A percentile compares a stretch with the other conserved stretches of the same genome.
phyloP scores from a whole-genome alignment of 1,140 invertebrate species.

The Euura saliciscinereae region DNA sequence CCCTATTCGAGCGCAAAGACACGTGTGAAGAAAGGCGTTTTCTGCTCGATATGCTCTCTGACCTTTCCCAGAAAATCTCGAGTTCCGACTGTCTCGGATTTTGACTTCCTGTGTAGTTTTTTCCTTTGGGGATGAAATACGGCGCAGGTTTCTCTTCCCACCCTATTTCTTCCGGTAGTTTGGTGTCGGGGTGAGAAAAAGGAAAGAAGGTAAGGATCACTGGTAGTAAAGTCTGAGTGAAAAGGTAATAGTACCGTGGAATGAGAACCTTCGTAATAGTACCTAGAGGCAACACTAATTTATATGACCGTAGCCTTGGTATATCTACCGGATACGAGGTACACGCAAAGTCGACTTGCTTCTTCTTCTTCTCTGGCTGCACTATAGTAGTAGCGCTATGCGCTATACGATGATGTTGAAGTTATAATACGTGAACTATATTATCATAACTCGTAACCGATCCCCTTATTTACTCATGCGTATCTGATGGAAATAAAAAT shows the following conservation, averaged over 20 bases:
- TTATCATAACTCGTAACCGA: slow-evolving; percentile 7
- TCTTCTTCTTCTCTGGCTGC: neutral
- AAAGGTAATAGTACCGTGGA: neutral
- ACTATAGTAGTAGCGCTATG: neutral
- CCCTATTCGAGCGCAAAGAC: no score
- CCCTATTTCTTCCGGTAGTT: slow-evolving; percentile 7
- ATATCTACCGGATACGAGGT: neutral
- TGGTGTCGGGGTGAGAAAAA: slow-evolving; percentile 8
- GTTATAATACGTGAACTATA: neutral
- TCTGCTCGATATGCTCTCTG: no score
- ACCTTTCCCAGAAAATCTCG: no score
- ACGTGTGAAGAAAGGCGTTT: no score
- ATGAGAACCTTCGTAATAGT: neutral
- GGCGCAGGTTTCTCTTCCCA: no score
- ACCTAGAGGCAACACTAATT: slow-evolving; percentile 5
- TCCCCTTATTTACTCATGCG: neutral
- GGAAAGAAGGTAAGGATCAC: slow-evolving; percentile 9
- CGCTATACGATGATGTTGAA: neutral
- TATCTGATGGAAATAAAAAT: no score
- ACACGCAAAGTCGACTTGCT: neutral
- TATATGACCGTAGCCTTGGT: slow-evolving; percentile 7
- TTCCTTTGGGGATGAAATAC: neutral
- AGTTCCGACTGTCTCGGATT: no score
- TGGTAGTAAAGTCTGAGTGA: neutral
- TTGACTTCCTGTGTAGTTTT: no score